Conservation (phyloP, 2,113 vertebrate genomes). For the Misgurnus anguillicaudatus region DNA sequence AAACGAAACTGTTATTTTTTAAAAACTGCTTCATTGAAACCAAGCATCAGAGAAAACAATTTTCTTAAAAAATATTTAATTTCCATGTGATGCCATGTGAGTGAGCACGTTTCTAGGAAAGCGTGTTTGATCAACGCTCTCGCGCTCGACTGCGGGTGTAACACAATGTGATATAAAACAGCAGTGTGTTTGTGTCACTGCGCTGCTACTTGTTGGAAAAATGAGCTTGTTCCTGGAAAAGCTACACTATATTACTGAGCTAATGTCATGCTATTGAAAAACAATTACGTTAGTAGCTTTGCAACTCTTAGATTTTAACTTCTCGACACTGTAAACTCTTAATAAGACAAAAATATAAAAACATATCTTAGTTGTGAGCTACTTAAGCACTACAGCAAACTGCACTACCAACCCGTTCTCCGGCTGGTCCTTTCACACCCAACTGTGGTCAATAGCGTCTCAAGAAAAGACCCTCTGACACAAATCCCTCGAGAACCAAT, state of each 20-base stretch:
- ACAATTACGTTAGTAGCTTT: neutral
- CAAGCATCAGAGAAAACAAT: too few relatives aligned
- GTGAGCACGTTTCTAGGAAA: neutral
- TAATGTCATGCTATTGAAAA: neutral
- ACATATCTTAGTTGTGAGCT: neutral
- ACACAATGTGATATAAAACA: neutral
- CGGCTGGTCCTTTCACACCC: slow-evolving; percentile 39
- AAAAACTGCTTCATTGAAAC: too few relatives aligned
- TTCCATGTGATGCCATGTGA: too few relatives aligned
- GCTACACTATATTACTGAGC: neutral
- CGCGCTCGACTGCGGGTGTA: neutral
- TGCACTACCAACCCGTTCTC: neutral
- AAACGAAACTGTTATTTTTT: too few relatives aligned
- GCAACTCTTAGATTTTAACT: neutral
- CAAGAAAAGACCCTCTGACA: slow-evolving; percentile 49
- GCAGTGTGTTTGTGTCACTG: neutral
- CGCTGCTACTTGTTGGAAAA: neutral
- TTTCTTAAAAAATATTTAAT: too few relatives aligned
- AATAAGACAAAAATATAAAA: neutral
- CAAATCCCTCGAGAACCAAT: slow-evolving; percentile 73
- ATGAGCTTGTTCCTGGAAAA: neutral
- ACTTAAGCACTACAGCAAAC: too few relatives aligned
- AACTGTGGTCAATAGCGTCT: slow-evolving; percentile 42
- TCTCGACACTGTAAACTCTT: neutral
- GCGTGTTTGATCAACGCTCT: neutral